Base-by-base conservation (phyloP, 2,797 vertebrate genomes). In the Rachycentron canadum region DNA sequence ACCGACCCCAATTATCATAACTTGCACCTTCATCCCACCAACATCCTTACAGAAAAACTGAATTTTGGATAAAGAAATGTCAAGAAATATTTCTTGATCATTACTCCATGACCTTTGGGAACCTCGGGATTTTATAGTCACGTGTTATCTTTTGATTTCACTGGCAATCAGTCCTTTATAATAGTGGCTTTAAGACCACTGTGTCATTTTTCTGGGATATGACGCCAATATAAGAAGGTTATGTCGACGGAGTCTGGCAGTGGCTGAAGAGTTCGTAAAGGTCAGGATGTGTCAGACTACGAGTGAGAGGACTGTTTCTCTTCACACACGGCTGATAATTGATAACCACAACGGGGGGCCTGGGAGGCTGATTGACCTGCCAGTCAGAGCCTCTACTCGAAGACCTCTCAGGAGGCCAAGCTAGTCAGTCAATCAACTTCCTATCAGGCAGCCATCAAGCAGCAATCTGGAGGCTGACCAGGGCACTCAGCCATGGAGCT, bases 351-450 rank as follows among this genome's bases (percentile, higher is more conserved):
- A 68, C 41, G 73, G 87, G 79, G 86, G 78, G 76, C 61, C 75
- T 21, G 70, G 69, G 76, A 77, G 82, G 76, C 87, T 93, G 92
- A 95, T 95, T 94, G 94, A 95, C 92, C 94, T 92, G 94, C 89
- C 94, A 94, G 90, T 94, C 92, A 92, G 73, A 76, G 81, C 63
- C 76, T 83, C 57, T 64, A 78, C 89, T 91, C 78, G 79, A 73
- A 76, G 75, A 78, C 82, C 82, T 91, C 86, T 87, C 80, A 69
- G 78, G 88, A 78, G 83, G 82, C 75, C 72, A 81, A 64, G 85
- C 81, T 66, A 91, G 92, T 92, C 92, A 92, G 89, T 93, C 93
- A 95, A 95, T 95, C 94, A 95, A 81, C 82, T 85, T 90, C 84
- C 90, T 91, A 94, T 95, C 94, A 95, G 84, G 73, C 84, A 78